These are phyloP conservation scores for Diadophis punctatus DNA, from an alignment of 2,113 vertebrate species.

Conservation along the genomic window DNA sequence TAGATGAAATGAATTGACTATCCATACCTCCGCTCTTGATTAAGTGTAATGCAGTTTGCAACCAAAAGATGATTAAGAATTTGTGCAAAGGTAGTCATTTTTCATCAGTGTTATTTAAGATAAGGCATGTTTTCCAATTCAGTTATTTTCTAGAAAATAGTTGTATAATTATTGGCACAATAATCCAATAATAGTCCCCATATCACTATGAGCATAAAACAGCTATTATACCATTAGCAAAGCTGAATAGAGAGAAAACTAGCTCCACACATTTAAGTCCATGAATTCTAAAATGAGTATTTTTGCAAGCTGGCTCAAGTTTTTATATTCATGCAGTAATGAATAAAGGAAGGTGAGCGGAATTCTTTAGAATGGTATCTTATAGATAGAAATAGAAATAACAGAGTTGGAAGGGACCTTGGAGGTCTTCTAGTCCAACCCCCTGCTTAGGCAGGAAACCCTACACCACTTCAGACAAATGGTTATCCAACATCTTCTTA, in stretches of 20 bases:
- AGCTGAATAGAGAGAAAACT: not conserved
- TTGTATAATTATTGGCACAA: not conserved
- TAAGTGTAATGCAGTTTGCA: rapidly evolving
- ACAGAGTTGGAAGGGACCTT: too few relatives aligned
- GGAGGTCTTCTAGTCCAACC: too few relatives aligned
- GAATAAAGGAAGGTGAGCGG: not conserved
- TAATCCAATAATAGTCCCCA: not conserved
- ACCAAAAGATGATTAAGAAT: not conserved
- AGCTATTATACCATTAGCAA: not conserved
- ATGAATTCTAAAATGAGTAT: not conserved
- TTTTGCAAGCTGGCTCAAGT: not conserved
- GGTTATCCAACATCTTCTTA: too few relatives aligned
- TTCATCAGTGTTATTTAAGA: not conserved
- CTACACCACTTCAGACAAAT: too few relatives aligned
- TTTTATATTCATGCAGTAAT: not conserved
- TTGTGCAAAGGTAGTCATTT: not conserved
- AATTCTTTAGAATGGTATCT: not conserved
- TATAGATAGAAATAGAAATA: too few relatives aligned
- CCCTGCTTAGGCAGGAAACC: too few relatives aligned
- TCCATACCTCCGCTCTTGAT: not conserved
- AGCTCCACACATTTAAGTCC: not conserved
- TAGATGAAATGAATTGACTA: not conserved
- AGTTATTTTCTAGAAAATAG: constrained; percentile 8
- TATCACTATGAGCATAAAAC: not conserved
- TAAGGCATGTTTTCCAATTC: not conserved